phyloP scores from a whole-genome alignment of 2,113 vertebrate genomes.

The Casuarius casuarius region DNA sequence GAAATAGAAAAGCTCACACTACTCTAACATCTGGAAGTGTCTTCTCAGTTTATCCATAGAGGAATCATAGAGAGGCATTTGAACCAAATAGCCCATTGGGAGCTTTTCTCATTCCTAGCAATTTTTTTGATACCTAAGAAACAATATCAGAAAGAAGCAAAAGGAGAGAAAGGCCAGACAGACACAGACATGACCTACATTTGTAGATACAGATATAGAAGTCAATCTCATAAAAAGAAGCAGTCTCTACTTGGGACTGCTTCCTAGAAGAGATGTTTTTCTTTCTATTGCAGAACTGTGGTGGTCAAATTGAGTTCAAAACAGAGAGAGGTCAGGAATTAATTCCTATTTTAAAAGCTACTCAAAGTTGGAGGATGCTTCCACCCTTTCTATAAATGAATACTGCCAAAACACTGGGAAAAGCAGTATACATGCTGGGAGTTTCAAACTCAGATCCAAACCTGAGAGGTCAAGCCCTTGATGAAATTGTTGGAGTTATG shows the following conservation, averaged over 20 bases:
- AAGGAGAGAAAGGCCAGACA: background rate
- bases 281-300: background rate
- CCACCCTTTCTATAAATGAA: background rate
- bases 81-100: background rate
- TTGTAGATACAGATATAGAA: background rate
- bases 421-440: background rate
- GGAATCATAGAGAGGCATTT: background rate
- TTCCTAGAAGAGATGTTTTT: background rate
- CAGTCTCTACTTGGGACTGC: background rate
- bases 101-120: background rate
- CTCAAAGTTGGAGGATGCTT: background rate
- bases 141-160: background rate
- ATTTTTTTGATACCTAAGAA: background rate
- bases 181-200: background rate
- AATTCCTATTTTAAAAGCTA: background rate
- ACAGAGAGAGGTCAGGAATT: background rate
- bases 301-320: background rate
- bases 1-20: background rate
- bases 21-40: background rate
- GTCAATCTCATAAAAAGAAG: background rate
- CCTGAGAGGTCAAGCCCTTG: background rate
- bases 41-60: background rate
- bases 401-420: background rate
- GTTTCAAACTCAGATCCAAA: background rate
- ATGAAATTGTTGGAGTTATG: background rate